phyloP scores from a whole-genome alignment of 2,888 invertebrate species.

The Napeogenes inachia region DNA sequence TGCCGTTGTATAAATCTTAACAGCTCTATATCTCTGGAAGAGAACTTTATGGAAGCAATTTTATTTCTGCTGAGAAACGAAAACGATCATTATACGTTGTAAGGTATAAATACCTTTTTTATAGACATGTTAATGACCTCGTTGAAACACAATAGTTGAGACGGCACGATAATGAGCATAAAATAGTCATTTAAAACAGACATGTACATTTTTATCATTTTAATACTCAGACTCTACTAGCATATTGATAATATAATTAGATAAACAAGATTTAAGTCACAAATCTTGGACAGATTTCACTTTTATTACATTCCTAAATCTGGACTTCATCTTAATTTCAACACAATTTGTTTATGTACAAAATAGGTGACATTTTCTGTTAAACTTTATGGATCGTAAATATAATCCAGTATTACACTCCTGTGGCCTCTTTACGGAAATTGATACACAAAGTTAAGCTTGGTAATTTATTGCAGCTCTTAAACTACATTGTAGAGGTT shows the following conservation, averaged over 20 bases:
- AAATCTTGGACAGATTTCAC: too few relatives aligned
- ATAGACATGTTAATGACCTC: slow-evolving; percentile 3
- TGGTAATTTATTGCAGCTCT: slow-evolving; percentile 19
- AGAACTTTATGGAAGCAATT: slow-evolving; percentile 14
- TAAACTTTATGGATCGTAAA: slow-evolving; percentile 31
- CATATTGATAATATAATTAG: too few relatives aligned
- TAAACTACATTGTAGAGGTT: slow-evolving; percentile 21
- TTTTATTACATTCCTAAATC: too few relatives aligned
- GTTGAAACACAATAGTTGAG: slow-evolving; percentile 1
- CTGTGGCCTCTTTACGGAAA: slow-evolving; percentile 45
- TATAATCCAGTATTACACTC: slow-evolving; percentile 29
- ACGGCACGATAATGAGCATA: background rate
- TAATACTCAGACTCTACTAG: too few relatives aligned
- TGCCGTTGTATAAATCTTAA: slow-evolving; percentile 24
- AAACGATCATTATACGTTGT: background rate
- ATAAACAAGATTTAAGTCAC: too few relatives aligned
- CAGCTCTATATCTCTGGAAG: slow-evolving; percentile 10
- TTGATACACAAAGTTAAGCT: slow-evolving; percentile 38
- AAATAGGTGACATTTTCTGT: slow-evolving; percentile 18
- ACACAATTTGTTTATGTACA: slow-evolving; percentile 5
- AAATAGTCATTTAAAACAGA: too few relatives aligned
- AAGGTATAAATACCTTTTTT: slow-evolving; percentile 3
- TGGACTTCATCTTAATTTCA: background rate
- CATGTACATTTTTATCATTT: too few relatives aligned
- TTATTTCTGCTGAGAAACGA: slow-evolving; percentile 5